phyloP scores from a whole-genome alignment of 1,140 invertebrate genomes.

The Drosophila gunungcola region DNA sequence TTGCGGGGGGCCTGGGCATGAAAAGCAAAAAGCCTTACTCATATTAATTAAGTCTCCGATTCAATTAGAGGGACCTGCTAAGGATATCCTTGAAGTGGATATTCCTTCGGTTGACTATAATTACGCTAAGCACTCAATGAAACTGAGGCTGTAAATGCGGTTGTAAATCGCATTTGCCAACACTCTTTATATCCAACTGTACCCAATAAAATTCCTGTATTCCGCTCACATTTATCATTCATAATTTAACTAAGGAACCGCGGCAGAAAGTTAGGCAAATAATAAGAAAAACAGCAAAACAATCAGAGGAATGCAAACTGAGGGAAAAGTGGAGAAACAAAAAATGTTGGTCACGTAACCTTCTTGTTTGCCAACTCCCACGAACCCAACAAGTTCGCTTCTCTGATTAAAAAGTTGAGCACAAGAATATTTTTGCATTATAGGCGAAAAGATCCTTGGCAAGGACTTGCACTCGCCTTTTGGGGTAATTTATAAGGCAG shows the following conservation, averaged over 20 bases:
- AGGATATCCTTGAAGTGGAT: constrained; percentile 34
- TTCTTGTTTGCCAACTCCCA: constrained; percentile 25
- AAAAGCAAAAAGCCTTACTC: constrained; percentile 26
- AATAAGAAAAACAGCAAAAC: constrained; percentile 36
- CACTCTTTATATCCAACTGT: constrained; percentile 5
- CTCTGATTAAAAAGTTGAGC: constrained; percentile 70
- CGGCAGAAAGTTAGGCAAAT: constrained; percentile 24
- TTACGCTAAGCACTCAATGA: constrained; percentile 22
- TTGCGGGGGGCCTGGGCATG: constrained; percentile 11
- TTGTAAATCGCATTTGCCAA: neutral
- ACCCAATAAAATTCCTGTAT: constrained; percentile 9
- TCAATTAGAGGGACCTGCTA: constrained; percentile 38
- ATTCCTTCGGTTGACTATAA: constrained; percentile 25
- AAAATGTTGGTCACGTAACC: constrained; percentile 73
- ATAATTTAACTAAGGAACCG: constrained; percentile 59
- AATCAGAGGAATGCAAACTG: constrained; percentile 51
- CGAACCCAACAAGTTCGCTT: constrained; percentile 33
- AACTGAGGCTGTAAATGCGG: neutral
- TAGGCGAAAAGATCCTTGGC: constrained; percentile 53
- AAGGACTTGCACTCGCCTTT: constrained; percentile 59
- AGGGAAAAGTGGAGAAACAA: constrained; percentile 21
- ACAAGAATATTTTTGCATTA: constrained; percentile 55
- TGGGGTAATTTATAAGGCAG: constrained; percentile 65
- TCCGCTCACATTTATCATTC: constrained; percentile 48
- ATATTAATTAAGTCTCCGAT: constrained; percentile 63